Percentiles rank a stretch among this genome's conserved stretches.
These are phyloP conservation scores for Sinhomidia bicolor DNA, from an alignment of 2,888 invertebrate species.

Conservation along the genomic window DNA sequence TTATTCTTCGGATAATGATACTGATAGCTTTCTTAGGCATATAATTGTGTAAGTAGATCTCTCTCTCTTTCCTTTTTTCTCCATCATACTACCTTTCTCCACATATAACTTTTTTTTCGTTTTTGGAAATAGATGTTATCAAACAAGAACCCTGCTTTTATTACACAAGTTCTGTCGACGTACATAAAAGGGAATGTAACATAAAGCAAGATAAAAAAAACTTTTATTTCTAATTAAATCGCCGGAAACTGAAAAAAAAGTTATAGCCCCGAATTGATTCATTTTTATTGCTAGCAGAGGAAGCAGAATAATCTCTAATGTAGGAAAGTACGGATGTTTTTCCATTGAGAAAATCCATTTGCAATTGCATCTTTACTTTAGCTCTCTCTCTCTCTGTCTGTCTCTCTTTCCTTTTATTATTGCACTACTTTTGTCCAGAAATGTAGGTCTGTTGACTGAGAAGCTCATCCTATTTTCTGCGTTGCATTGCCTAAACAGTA, in stretches of 20 bases:
- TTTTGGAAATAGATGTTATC: not conserved
- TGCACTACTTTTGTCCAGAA: no score
- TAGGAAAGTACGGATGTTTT: not conserved
- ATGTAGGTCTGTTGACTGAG: no score
- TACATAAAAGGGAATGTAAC: constrained; percentile 9
- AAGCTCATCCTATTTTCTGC: no score
- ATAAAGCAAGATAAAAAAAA: constrained; percentile 1
- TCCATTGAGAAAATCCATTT: no score
- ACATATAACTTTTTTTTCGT: not conserved
- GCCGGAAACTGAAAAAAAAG: constrained; percentile 43
- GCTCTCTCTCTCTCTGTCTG: no score
- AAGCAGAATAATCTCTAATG: no score
- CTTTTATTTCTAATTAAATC: constrained; percentile 47
- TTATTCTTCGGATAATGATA: not conserved
- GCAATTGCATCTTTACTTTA: no score
- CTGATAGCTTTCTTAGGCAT: no score
- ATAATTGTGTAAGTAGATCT: not conserved
- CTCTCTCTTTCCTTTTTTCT: not conserved
- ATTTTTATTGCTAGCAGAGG: not conserved
- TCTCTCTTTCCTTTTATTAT: no score
- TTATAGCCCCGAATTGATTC: not conserved
- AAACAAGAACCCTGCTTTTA: not conserved
- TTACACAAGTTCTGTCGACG: constrained; percentile 20
- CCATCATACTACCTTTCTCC: not conserved
- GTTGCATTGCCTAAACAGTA: no score